These are phyloP conservation scores for human (Homo sapiens) DNA, from an alignment of 2,113 vertebrate genomes.

Conservation along the genomic window GRCh38 chr19:56555001-56555500, in stretches of 20 bases:
- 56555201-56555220: conserved; percentile 58
- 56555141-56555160: conserved; percentile 72
- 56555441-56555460: not conserved
- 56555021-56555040: conserved; percentile 74
- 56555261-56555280: not conserved
- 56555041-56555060: conserved; percentile 71
- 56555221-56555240: not conserved
- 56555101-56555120: conserved; percentile 75
- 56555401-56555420: accelerated
- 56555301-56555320: not conserved
- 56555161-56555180: conserved; percentile 71
- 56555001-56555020: conserved; percentile 74
- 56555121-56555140: conserved; percentile 74
- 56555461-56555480: not conserved
- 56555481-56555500: not conserved
- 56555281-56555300: not conserved
- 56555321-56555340: not conserved
- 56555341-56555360: not conserved
- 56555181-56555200: conserved; percentile 70
- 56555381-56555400: not conserved
- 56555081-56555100: conserved; percentile 75
- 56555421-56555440: accelerated
- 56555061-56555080: conserved; percentile 62
- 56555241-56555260: not conserved
- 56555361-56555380: conserved; percentile 39